Base-by-base conservation (phyloP, 1,140 invertebrate species). In the Caenorhabditis remanei region DNA sequence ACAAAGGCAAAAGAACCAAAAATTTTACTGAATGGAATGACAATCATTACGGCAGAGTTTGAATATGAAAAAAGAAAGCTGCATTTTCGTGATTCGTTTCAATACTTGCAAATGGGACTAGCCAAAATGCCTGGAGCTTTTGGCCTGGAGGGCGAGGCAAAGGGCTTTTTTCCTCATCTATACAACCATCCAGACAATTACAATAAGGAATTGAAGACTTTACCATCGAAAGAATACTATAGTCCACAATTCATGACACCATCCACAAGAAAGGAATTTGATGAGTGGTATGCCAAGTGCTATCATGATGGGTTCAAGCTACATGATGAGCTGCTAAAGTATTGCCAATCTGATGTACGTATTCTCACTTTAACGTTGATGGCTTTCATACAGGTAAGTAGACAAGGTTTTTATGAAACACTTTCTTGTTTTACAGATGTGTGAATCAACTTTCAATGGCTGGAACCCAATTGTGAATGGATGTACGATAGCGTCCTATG, bases 111-210 rank as follows among this genome's bases (percentile, higher is more conserved):
- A 32, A 63, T 63, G 61, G 61, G 7, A 32, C 32, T 63, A 40
- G 61, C 21, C 3, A 63, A 63, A 40, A 63, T 63, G 61, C 61
- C 61, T 40, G 61, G 8, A 7, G 61, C 21, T 32, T 63, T 63
- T 14, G 61, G 24, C 6, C 6, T 63, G 8, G 9, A 21, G 40
- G 61, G 61, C 6, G 61, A 63, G 14, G 61, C 24, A 7, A 63
- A 63, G 32, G 61, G 61, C 6, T 63, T 63, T 14, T 63, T 63
- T 40, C 61, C 61, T 0, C 24, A 63, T 24, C 61, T 63, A 21
- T 63, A 63, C 19, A 63, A 63, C 40, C 61, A 63, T 14, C 61
- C 61, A 8, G 21, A 63, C 9, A 63, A 63, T 24, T 63, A 63
- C 8, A 24, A 40, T 32, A 63, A 63, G 14, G 8, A 16, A 11